These are phyloP conservation scores for Uromys caudimaculatus DNA, from an alignment of 2,797 vertebrate genomes.

Conservation along the genomic window DNA sequence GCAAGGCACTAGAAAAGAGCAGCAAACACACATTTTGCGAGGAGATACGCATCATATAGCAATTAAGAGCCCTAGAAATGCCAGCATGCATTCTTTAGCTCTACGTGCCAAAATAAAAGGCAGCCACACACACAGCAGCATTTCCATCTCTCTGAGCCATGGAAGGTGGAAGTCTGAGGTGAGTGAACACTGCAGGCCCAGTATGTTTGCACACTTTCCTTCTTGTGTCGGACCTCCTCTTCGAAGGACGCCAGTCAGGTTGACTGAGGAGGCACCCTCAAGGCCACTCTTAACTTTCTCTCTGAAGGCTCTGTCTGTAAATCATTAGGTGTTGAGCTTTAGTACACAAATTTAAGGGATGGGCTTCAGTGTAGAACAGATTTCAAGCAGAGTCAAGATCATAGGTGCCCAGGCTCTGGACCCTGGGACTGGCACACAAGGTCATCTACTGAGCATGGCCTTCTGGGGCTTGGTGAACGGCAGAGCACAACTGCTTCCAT, in stretches of 20 bases:
- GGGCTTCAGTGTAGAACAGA: background rate
- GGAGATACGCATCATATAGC: rapidly evolving
- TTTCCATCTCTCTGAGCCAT: background rate
- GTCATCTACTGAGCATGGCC: background rate
- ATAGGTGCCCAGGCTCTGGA: background rate
- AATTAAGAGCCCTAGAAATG: background rate
- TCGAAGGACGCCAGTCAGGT: background rate
- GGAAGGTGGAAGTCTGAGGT: background rate
- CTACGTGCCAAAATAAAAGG: too few species aligned
- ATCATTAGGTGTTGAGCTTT: background rate
- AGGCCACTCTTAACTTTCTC: background rate
- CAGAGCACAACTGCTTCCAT: background rate
- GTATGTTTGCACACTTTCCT: rapidly evolving
- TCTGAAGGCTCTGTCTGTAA: background rate
- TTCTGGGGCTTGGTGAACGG: background rate
- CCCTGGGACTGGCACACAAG: background rate
- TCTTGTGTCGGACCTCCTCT: background rate
- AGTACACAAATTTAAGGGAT: rapidly evolving
- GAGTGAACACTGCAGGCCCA: background rate
- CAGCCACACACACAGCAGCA: too few species aligned
- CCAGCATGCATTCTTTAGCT: rapidly evolving
- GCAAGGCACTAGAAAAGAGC: rapidly evolving
- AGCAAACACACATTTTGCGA: background rate
- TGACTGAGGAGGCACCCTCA: rapidly evolving
- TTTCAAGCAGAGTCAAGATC: rapidly evolving